Percentiles rank a stretch among this genome's conserved stretches.
Evolutionary conservation across 1,140 invertebrate genomes (phyloP).

Genomic region (Archivesica marissinica): DNA sequence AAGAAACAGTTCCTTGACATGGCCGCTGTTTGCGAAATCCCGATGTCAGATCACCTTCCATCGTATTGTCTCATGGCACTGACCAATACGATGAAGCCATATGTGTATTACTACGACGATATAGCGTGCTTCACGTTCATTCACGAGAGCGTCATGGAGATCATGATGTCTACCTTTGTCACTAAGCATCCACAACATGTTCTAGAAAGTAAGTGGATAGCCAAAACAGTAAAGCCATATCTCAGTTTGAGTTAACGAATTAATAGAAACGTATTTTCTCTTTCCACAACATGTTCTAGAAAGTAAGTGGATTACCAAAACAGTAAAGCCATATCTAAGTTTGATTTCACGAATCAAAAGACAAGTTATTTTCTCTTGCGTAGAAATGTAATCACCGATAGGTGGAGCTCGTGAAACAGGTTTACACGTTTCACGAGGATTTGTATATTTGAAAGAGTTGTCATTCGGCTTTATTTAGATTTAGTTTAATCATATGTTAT

Average conservation of each 20-base stretch:
- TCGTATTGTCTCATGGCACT: not conserved
- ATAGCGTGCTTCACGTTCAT: slow-evolving; percentile 30
- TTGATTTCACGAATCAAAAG: no score
- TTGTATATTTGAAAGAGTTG: no score
- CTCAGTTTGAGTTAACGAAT: no score
- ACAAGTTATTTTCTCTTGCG: no score
- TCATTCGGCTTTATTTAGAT: no score
- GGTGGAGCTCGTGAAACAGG: no score
- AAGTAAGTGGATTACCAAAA: slow-evolving; percentile 38
- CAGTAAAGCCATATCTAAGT: no score
- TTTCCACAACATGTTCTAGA: slow-evolving; percentile 46
- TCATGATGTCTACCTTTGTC: slow-evolving; percentile 53
- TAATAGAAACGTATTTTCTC: no score
- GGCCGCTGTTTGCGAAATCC: slow-evolving; percentile 6
- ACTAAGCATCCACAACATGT: slow-evolving; percentile 37
- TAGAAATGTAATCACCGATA: slow-evolving; percentile 41
- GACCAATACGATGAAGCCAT: not conserved
- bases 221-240: no score
- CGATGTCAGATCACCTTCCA: not conserved
- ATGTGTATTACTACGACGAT: slow-evolving; percentile 37
- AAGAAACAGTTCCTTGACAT: not conserved
- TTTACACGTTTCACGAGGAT: no score
- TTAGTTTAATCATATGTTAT: no score
- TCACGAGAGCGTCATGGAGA: slow-evolving; percentile 49
- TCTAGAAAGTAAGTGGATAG: slow-evolving; percentile 39